Evolutionary conservation across 2,888 invertebrate genomes (phyloP), one percentile per base, ranked within the genome.

Genomic region (Apeira syringaria): DNA sequence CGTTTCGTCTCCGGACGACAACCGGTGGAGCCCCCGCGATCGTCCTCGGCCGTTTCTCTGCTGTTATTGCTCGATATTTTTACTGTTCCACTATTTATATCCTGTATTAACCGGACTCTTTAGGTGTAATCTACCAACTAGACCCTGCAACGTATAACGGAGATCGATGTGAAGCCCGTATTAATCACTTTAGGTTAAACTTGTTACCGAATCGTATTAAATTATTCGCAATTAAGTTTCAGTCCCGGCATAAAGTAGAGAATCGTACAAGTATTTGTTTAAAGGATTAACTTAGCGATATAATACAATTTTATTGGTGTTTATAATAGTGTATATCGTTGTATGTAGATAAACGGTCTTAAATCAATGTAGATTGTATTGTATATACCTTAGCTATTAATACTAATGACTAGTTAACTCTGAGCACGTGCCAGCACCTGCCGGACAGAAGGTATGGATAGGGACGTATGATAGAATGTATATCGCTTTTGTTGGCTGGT

Each of bases 301-400:
- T 22, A 34, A 34, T 39, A 38, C 38, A 36, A 40, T 31, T 45
- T 39, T 55, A 56, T 56, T 45, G 55, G 49, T 61, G 59, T 67
- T 60, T 53, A 51, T 57, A 58, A 59, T 58, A 61, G 53, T 45
- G 38, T 50, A 28, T 40, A 47, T 48, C 36, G 27, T 43, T 45
- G 37, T 45, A 53, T 53, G 46, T 61, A 59, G 65, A 65, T 76
- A 77, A 77, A 74, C 77, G 80, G 74, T 80, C 74, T 62, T 61
- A 53, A 62, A 54, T 56, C 56, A 53, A 58, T 68, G 68, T 80
- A 80, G 79, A 71, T 66, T 63, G 62, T 77, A 67, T 63, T 84
- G 83, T 86, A 83, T 68, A 83, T 84, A n/a, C n/a, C n/a, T n/a
- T n/a, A 80, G 64, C 60, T 71, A 72, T 28, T 39, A 64, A n/a